Evolutionary conservation across 2,113 vertebrate species (phyloP).

Genomic region (Hoplias malabaricus): DNA sequence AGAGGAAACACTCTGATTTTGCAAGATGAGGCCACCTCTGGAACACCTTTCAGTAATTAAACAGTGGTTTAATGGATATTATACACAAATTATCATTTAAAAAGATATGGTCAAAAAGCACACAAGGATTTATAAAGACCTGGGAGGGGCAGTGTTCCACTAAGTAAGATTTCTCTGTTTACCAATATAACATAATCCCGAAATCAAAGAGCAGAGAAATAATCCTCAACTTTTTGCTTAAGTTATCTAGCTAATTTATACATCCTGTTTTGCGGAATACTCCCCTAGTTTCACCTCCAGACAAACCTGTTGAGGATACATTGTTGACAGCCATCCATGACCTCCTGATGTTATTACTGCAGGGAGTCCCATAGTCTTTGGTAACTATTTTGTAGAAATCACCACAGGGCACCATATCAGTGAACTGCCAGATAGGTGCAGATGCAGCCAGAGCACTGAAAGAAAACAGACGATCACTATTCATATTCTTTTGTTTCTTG

Average conservation of each 20-base stretch:
- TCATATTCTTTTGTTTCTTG: too few relatives aligned
- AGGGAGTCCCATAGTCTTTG: constrained; percentile 82
- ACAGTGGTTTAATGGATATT: not conserved
- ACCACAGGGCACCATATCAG: constrained; percentile 82
- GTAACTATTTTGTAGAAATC: constrained; percentile 85
- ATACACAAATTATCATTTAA: too few relatives aligned
- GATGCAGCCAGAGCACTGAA: constrained; percentile 91
- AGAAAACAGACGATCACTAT: constrained; percentile 4
- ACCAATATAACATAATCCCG: not conserved
- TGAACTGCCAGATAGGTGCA: constrained; percentile 94
- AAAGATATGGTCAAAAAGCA: too few relatives aligned
- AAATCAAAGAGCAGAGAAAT: too few relatives aligned
- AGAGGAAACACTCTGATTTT: not conserved
- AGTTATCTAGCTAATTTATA: too few relatives aligned
- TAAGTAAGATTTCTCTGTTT: too few relatives aligned
- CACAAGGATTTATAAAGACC: not conserved
- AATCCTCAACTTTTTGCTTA: too few relatives aligned
- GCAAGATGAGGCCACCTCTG: not conserved
- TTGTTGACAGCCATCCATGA: constrained; percentile 86
- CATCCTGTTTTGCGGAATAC: too few relatives aligned
- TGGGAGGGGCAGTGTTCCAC: too few relatives aligned
- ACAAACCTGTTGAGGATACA: constrained; percentile 78
- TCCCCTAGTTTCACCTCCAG: not conserved
- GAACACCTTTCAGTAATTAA: not conserved
- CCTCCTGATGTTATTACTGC: constrained; percentile 80